Evolutionary conservation across 53 echinoderm and acorn worm genomes (phyloP).

Genomic region (Luidia sarsii): DNA sequence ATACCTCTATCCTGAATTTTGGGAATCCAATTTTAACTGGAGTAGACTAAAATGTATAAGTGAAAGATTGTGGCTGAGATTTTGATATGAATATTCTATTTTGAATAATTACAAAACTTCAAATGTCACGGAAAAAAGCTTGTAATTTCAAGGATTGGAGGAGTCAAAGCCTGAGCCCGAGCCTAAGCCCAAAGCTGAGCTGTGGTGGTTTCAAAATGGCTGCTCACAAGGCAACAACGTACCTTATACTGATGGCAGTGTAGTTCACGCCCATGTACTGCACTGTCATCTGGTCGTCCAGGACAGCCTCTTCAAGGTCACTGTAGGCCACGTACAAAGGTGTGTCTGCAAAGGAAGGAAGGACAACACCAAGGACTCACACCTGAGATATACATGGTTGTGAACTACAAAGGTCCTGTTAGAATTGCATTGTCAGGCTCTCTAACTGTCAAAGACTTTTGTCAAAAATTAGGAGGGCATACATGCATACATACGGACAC

Average conservation of each 20-base stretch:
- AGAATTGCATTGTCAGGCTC: too few species aligned
- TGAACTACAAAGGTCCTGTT: too few species aligned
- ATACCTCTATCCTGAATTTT: too few species aligned
- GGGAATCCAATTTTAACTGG: too few species aligned
- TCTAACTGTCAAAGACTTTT: too few species aligned
- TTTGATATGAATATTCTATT: background rate
- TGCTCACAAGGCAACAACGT: too few species aligned
- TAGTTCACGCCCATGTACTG: constrained; percentile 30
- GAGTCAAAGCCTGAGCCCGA: background rate
- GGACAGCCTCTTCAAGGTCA: constrained; percentile 18
- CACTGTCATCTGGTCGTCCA: constrained; percentile 16
- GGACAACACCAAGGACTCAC: too few species aligned
- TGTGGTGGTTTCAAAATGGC: background rate
- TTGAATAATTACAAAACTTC: background rate
- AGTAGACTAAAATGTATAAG: too few species aligned
- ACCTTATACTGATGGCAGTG: constrained; percentile 39
- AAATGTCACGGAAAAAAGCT: background rate
- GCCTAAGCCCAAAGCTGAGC: background rate
- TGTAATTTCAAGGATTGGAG: background rate
- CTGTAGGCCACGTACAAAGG: constrained; percentile 21
- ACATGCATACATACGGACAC: too few species aligned
- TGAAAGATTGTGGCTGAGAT: background rate
- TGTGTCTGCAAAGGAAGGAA: background rate
- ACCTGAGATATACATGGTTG: too few species aligned
- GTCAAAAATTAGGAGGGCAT: too few species aligned